These are phyloP conservation scores for Syritta pipiens DNA, from an alignment of 2,888 invertebrate genomes.

Conservation along the genomic window DNA sequence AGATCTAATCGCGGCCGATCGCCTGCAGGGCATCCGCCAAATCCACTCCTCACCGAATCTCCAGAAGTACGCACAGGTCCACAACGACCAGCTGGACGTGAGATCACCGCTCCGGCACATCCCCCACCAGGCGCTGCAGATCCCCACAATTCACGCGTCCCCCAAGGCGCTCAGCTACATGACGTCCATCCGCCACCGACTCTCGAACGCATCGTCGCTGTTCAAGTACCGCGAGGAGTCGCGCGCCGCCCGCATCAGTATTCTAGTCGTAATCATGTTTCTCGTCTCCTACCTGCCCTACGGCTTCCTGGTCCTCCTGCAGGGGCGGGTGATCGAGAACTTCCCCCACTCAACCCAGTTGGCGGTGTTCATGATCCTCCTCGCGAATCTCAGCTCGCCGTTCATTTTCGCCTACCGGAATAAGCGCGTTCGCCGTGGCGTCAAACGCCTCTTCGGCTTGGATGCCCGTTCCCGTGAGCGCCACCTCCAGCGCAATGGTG, in stretches of 20 bases:
- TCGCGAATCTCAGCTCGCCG: slow-evolving; percentile 79
- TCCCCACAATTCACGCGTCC: slow-evolving; percentile 78
- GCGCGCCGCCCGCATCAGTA: slow-evolving; percentile 92
- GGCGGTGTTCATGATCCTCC: slow-evolving; percentile 78
- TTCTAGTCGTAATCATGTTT: slow-evolving; percentile 79
- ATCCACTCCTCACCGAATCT: slow-evolving; percentile 79
- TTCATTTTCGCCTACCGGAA: slow-evolving; percentile 79
- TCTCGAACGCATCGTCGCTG: slow-evolving; percentile 91
- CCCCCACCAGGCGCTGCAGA: slow-evolving; percentile 74
- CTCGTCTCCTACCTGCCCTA: slow-evolving; percentile 79
- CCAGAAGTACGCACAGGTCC: slow-evolving; percentile 75
- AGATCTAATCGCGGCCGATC: slow-evolving; percentile 73
- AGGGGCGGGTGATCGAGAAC: slow-evolving; percentile 75
- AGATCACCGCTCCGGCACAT: slow-evolving; percentile 72
- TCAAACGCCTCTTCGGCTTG: slow-evolving; percentile 77
- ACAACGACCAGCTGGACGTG: slow-evolving; percentile 71
- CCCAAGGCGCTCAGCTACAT: slow-evolving; percentile 81
- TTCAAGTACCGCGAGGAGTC: slow-evolving; percentile 93
- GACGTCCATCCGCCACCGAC: slow-evolving; percentile 87
- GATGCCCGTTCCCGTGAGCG: slow-evolving; percentile 74
- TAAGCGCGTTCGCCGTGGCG: slow-evolving; percentile 79
- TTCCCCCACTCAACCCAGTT: slow-evolving; percentile 77
- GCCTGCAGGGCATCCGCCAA: slow-evolving; percentile 75
- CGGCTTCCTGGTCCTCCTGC: slow-evolving; percentile 77
- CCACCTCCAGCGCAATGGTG: slow-evolving; percentile 74